These are phyloP conservation scores for Octodon degus DNA, from an alignment of 2,113 vertebrate species.

Conservation along the genomic window DNA sequence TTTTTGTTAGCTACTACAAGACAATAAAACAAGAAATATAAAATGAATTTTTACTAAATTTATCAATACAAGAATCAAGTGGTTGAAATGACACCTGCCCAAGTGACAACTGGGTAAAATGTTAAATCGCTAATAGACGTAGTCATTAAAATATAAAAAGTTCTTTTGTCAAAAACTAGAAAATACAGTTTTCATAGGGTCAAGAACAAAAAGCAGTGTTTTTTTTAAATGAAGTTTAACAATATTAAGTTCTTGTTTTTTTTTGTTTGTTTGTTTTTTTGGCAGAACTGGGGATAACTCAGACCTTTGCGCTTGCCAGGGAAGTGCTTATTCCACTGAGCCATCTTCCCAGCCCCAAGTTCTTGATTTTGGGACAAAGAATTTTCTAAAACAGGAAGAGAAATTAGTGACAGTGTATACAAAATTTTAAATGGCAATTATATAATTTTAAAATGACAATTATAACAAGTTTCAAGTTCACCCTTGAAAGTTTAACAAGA, in stretches of 20 bases:
- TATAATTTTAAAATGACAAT: background rate
- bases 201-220: background rate
- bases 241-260: background rate
- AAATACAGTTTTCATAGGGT: background rate
- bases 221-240: conserved; percentile 19
- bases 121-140: background rate
- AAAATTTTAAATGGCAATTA: background rate
- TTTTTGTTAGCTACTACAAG: background rate
- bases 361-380: background rate
- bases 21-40: background rate
- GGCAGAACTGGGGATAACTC: too few species aligned
- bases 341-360: too few species aligned
- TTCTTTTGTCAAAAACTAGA: background rate
- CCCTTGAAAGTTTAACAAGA: too few species aligned
- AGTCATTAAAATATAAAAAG: background rate
- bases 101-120: background rate
- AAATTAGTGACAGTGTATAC: background rate
- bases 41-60: background rate
- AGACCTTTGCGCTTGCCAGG: too few species aligned
- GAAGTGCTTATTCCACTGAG: too few species aligned
- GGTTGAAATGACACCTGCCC: background rate
- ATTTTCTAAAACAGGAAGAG: background rate
- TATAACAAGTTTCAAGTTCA: background rate
- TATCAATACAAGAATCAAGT: background rate
- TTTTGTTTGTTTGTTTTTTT: too few species aligned